Base-by-base conservation (phyloP, 2,888 invertebrate genomes). In the Drosophila sordidula region DNA sequence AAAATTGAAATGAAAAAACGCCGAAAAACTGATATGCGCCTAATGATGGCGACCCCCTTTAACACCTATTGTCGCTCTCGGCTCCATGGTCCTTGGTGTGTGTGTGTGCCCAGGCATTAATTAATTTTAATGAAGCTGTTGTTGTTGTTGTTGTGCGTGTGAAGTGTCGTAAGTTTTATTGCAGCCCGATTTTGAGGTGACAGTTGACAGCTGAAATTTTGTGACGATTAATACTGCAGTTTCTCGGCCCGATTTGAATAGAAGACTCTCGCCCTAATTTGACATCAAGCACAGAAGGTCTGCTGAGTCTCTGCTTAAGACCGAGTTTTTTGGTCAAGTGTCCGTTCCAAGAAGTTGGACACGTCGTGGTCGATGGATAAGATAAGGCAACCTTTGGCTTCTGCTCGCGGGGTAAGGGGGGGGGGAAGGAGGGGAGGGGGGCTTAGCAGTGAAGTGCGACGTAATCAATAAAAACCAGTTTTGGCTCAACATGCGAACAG, bases 101-200 rank as follows among this genome's bases (percentile, higher is more conserved):
- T 50, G n/a, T 70, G 70, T 90, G 90, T 89, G 90, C 69, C 72
- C 70, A 75, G 70, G 89, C 87, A 89, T 90, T 89, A 90, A 90
- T 89, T 90, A 90, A 78, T 85, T 89, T 87, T 87, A 90, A 90
- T 90, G 89, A 87, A 90, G 78, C 76, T 78, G 89, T 84, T 88
- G 80, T 68, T 81, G 78, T 76, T 73, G 61, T 32, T 36, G 54
- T 46, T 65, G 65, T 80, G 77, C 77, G 87, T 88, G 84, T 80
- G 73, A 80, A 82, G 76, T 82, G 78, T 78, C 75, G 71, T 75
- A 68, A 70, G 65, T 68, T 70, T 76, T 80, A 74, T 77, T 57
- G 63, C 74, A 34, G 38, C 12, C 47, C 68, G 55, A 51, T 69
- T 72, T 70, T 50, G 34, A 68, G 70, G 47, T 87, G 85, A 87